A percentile compares a stretch with the other conserved stretches of the same genome.
These are phyloP conservation scores for Lindbergichthys nudifrons DNA, from an alignment of 2,797 vertebrate species.

Conservation along the genomic window DNA sequence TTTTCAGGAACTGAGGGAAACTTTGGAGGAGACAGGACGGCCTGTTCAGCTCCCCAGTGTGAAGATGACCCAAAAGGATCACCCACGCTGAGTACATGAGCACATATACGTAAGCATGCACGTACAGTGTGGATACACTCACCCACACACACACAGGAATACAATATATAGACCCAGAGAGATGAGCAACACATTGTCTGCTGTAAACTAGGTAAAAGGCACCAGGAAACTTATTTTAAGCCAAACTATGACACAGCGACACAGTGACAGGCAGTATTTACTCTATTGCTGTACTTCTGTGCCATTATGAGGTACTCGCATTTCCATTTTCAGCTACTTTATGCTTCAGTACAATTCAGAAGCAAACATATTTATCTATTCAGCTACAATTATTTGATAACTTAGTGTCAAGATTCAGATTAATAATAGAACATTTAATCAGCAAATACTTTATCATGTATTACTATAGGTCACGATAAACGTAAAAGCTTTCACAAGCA, in stretches of 20 bases:
- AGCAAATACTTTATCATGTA: too few species aligned
- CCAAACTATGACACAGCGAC: neutral
- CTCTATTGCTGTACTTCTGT: too few species aligned
- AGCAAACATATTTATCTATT: too few species aligned
- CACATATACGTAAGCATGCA: neutral
- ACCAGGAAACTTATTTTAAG: constrained; percentile 3
- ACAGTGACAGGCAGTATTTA: too few species aligned
- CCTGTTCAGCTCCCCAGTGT: constrained; percentile 37
- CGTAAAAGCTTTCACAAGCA: too few species aligned
- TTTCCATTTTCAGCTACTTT: too few species aligned
- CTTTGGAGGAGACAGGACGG: constrained; percentile 27
- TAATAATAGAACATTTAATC: too few species aligned
- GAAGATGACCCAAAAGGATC: constrained; percentile 40
- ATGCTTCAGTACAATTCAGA: too few species aligned
- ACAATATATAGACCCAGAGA: constrained; percentile 20
- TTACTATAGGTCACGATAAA: too few species aligned
- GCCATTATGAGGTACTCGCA: too few species aligned
- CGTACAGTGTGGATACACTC: neutral
- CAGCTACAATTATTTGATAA: too few species aligned
- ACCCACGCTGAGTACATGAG: constrained; percentile 17
- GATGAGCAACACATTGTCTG: neutral
- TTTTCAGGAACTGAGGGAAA: constrained; percentile 39
- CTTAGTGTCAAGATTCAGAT: too few species aligned
- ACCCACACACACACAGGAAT: constrained; percentile 9
- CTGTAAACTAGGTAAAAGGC: neutral